Percentiles rank a stretch among this genome's conserved stretches.
Evolutionary conservation across 2,888 invertebrate species (phyloP).

Genomic region (Aleiodes testaceus): DNA sequence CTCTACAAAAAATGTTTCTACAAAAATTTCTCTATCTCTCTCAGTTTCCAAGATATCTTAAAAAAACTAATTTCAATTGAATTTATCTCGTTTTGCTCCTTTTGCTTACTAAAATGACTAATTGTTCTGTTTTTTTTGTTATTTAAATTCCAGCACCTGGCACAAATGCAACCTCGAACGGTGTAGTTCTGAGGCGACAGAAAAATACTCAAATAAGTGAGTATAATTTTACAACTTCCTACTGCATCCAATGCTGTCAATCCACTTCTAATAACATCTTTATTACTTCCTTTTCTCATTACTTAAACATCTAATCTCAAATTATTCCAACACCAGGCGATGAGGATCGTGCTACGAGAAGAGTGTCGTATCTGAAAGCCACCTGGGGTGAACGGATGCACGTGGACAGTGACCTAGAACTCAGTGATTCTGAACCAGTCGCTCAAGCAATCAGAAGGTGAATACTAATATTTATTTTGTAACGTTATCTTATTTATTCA

Average conservation of each 20-base stretch:
- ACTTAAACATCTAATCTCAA: constrained; percentile 42
- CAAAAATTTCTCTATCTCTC: no score
- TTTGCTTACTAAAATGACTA: constrained; percentile 38
- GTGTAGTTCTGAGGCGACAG: constrained; percentile 68
- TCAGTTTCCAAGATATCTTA: no score
- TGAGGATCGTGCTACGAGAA: constrained; percentile 89
- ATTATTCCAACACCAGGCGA: constrained; percentile 76
- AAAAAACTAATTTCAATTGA: no score
- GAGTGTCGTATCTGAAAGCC: constrained; percentile 96
- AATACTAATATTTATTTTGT: constrained; percentile 51
- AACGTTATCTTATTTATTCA: background rate
- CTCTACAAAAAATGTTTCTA: no score
- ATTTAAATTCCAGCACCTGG: constrained; percentile 56
- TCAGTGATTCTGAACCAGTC: constrained; percentile 77
- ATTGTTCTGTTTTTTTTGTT: constrained; percentile 8
- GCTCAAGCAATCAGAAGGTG: constrained; percentile 80
- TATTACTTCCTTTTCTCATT: constrained; percentile 21
- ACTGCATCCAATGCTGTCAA: constrained; percentile 14
- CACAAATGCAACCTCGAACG: constrained; percentile 59
- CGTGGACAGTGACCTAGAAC: constrained; percentile 80
- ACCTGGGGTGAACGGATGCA: constrained; percentile 87
- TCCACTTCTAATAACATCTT: constrained; percentile 31
- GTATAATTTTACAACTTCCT: constrained; percentile 49
- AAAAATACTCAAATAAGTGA: constrained; percentile 68
- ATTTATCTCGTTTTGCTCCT: constrained; percentile 6